phyloP scores from a whole-genome alignment of 2,797 vertebrate genomes.

The Sebastes goodei region DNA sequence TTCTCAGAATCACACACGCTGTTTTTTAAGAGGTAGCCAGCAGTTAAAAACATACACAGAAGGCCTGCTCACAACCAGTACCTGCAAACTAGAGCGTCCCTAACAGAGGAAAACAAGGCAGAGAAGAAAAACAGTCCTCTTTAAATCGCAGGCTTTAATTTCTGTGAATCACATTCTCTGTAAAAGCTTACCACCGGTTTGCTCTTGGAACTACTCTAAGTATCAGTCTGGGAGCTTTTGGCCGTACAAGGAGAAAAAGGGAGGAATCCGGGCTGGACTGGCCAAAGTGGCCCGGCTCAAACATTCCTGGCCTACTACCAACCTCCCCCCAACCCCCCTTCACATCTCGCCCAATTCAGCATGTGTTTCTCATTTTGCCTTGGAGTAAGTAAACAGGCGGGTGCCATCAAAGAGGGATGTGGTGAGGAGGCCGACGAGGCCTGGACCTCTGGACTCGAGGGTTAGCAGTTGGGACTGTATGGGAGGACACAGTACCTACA shows the following conservation, averaged over 20 bases:
- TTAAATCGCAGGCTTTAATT: slow-evolving; percentile 41
- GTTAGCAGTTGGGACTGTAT: slow-evolving; percentile 36
- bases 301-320: slow-evolving; percentile 75
- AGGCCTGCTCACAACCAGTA: neutral
- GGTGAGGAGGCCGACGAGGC: slow-evolving; percentile 39
- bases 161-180: slow-evolving; percentile 47
- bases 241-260: slow-evolving; percentile 71
- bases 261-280: slow-evolving; percentile 67
- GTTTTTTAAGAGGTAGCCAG: slow-evolving; percentile 30
- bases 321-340: neutral
- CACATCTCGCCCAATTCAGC: slow-evolving; percentile 64
- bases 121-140: slow-evolving; percentile 16
- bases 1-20: slow-evolving; percentile 27
- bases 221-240: slow-evolving; percentile 65
- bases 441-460: slow-evolving; percentile 42
- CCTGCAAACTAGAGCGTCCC: slow-evolving; percentile 17
- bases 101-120: slow-evolving; percentile 1
- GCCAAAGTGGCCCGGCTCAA: slow-evolving; percentile 63
- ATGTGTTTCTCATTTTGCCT: slow-evolving; percentile 78
- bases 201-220: slow-evolving; percentile 51
- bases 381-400: slow-evolving; percentile 68
- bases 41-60: slow-evolving; percentile 22
- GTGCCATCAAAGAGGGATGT: slow-evolving; percentile 71
- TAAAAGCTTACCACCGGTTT: slow-evolving; percentile 38
- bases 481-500: neutral